Evolutionary conservation across 2,888 invertebrate species (phyloP).

Genomic region (Deilephila porcellus): DNA sequence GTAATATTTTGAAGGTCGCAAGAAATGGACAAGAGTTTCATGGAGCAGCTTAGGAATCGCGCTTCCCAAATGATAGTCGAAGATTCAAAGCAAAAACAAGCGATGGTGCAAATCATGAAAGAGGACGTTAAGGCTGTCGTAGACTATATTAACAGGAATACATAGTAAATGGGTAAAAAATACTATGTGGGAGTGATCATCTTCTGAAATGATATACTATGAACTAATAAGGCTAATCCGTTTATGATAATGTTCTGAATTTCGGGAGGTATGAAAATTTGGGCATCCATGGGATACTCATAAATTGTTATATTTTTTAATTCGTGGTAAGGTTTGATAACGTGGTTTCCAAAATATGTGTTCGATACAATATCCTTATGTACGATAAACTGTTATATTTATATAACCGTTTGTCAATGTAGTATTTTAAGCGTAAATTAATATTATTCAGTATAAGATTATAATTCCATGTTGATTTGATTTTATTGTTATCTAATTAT

Average conservation of each 20-base stretch:
- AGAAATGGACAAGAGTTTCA: constrained; percentile 49
- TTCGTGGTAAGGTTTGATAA: not conserved
- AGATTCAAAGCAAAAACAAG: constrained; percentile 58
- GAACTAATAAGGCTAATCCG: not conserved
- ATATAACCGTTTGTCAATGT: not conserved
- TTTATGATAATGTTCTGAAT: too few species aligned
- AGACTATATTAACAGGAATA: constrained; percentile 41
- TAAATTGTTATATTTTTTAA: too few species aligned
- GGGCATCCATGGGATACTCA: too few species aligned
- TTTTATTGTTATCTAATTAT: constrained; percentile 2
- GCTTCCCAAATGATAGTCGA: constrained; percentile 51
- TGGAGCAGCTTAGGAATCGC: constrained; percentile 49
- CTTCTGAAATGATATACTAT: not conserved
- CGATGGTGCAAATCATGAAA: constrained; percentile 56
- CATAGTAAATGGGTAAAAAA: not conserved
- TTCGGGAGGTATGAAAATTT: too few species aligned
- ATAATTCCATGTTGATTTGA: constrained; percentile 17
- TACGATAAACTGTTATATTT: not conserved
- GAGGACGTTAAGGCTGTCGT: constrained; percentile 59
- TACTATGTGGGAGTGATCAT: not conserved
- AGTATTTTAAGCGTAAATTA: constrained; percentile 20
- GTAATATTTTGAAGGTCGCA: constrained; percentile 47
- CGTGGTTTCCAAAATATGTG: not conserved
- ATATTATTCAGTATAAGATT: constrained; percentile 20
- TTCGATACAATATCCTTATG: not conserved